Conservation (phyloP, 2,113 vertebrate species). For the Andinoacara biseriatus region DNA sequence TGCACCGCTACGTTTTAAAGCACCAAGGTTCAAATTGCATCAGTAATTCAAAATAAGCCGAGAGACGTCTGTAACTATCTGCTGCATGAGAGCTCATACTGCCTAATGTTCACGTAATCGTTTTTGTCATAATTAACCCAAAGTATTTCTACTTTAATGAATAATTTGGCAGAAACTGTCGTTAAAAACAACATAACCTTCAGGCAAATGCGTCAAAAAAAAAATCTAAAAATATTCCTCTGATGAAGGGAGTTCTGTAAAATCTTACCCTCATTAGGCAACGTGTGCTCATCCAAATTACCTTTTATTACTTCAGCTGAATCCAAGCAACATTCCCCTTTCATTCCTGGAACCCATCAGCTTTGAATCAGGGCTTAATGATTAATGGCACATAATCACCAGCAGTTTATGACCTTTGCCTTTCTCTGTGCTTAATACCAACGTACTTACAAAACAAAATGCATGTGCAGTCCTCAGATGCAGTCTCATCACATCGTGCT, state of each 20-base stretch:
- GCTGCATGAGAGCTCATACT: not conserved
- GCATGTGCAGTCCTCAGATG: not conserved
- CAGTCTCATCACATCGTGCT: not conserved
- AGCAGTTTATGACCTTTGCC: slow-evolving; percentile 46
- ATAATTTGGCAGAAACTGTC: not conserved
- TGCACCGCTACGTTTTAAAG: not conserved
- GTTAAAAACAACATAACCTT: not conserved
- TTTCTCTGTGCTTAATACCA: slow-evolving; percentile 32
- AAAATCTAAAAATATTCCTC: not conserved
- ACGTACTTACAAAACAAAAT: slow-evolving; percentile 2
- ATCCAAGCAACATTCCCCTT: not conserved
- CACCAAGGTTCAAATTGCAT: not conserved
- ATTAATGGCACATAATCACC: slow-evolving; percentile 37
- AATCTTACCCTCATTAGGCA: slow-evolving; percentile 17
- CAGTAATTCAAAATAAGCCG: not conserved
- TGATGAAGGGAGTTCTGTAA: not conserved
- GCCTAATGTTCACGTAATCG: not conserved
- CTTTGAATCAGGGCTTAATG: slow-evolving; percentile 48
- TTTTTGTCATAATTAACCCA: not conserved
- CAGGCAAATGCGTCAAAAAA: not conserved
- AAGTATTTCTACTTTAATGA: not conserved
- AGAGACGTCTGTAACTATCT: not conserved
- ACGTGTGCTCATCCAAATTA: not conserved
- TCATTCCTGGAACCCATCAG: slow-evolving; percentile 34
- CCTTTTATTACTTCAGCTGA: slow-evolving; percentile 15